phyloP scores from a whole-genome alignment of 2,113 vertebrate genomes.

The Barbus barbus region DNA sequence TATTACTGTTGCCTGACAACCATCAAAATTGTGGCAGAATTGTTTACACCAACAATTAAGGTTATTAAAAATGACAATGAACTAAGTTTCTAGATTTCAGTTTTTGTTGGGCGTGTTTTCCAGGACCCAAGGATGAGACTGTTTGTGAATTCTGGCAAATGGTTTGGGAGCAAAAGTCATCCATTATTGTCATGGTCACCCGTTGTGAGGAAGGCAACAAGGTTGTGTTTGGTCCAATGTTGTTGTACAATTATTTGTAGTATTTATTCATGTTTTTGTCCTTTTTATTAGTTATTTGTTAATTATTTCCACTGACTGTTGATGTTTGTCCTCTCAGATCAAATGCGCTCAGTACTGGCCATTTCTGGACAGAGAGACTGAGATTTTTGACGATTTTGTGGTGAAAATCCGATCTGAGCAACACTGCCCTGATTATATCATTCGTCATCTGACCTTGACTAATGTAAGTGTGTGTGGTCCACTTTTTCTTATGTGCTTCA shows the following conservation, averaged over 20 bases:
- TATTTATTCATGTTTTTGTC: too few species aligned
- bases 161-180: conserved; percentile 97
- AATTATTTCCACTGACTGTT: not conserved
- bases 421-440: conserved; percentile 86
- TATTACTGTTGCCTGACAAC: not conserved
- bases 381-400: conserved; percentile 81
- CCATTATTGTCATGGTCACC: conserved; percentile 97
- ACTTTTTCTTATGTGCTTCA: not conserved
- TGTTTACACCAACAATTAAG: not conserved
- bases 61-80: not conserved
- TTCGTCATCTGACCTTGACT: conserved; percentile 83
- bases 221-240: conserved; percentile 50
- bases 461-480: conserved; percentile 76
- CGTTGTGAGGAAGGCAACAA: conserved; percentile 93
- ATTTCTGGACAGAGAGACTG: conserved; percentile 71
- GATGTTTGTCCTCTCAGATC: conserved; percentile 69
- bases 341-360: conserved; percentile 98
- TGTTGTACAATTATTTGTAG: too few species aligned
- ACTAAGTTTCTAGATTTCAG: not conserved
- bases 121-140: conserved; percentile 95
- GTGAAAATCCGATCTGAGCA: conserved; percentile 83
- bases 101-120: not conserved
- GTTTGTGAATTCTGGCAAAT: conserved; percentile 94
- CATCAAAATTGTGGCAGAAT: not conserved
- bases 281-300: too few species aligned